Conservation (phyloP, 2,797 vertebrate genomes). For the Sparus aurata region DNA sequence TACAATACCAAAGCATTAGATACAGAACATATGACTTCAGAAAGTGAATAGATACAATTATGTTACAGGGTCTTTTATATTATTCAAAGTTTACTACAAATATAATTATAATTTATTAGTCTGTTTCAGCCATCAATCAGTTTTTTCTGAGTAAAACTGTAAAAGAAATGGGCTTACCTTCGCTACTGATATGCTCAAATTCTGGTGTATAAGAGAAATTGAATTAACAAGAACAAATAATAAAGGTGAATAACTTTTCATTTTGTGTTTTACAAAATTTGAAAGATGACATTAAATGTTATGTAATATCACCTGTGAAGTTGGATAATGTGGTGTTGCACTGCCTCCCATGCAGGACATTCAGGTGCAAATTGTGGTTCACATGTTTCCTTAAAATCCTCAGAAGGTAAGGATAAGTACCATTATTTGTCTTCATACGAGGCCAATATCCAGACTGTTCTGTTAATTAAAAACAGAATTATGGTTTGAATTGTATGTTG, state of each 20-base stretch:
- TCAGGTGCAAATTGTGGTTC: fast-evolving
- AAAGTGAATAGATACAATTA: too few species aligned
- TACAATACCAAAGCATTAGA: background rate
- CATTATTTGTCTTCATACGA: fast-evolving
- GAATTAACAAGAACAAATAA: background rate
- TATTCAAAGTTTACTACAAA: background rate
- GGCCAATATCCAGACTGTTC: fast-evolving
- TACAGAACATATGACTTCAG: background rate
- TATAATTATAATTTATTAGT: background rate
- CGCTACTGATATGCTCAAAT: fast-evolving
- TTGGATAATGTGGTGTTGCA: fast-evolving
- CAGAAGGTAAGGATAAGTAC: fast-evolving
- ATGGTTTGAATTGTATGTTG: background rate
- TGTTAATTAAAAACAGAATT: background rate
- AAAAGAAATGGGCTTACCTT: background rate
- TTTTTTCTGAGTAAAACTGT: background rate
- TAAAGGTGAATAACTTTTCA: background rate
- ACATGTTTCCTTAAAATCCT: background rate
- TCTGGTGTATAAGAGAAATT: background rate
- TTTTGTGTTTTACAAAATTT: background rate
- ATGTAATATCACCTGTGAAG: background rate
- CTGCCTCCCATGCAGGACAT: fast-evolving
- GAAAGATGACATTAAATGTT: background rate
- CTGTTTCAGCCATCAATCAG: background rate
- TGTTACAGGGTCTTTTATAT: background rate